These are phyloP conservation scores for Colossoma macropomum DNA, from an alignment of 2,113 vertebrate species.

Conservation along the genomic window DNA sequence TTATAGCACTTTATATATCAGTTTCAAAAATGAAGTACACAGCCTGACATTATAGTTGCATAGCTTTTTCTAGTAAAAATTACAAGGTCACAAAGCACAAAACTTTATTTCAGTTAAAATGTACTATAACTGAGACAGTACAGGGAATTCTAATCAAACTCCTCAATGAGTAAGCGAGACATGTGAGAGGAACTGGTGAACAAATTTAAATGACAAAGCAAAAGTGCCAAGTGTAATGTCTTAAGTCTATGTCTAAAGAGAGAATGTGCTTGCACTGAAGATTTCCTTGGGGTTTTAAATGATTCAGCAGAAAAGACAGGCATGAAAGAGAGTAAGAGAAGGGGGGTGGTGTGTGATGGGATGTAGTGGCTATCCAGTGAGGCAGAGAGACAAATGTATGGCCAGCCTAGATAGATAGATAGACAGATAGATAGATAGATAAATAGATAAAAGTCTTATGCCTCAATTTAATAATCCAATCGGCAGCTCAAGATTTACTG, in stretches of 20 bases:
- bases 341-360: background rate
- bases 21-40: too few relatives aligned
- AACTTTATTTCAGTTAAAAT: too few relatives aligned
- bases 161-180: background rate
- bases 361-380: background rate
- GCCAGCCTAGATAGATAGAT: background rate
- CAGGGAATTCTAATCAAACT: background rate
- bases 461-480: too few relatives aligned
- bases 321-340: background rate
- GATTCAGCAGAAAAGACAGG: background rate
- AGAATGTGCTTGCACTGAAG: background rate
- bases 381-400: background rate
- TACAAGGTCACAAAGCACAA: too few relatives aligned
- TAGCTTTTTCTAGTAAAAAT: too few relatives aligned
- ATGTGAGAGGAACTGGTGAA: background rate
- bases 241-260: background rate
- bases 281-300: background rate
- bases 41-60: too few relatives aligned
- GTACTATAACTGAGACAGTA: background rate
- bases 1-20: too few relatives aligned
- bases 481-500: too few relatives aligned
- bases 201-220: background rate
- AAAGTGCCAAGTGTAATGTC: background rate
- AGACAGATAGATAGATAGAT: background rate
- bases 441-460: too few relatives aligned